These are phyloP conservation scores for Tragelaphus scriptus DNA, from an alignment of 2,113 vertebrate species.

Conservation along the genomic window DNA sequence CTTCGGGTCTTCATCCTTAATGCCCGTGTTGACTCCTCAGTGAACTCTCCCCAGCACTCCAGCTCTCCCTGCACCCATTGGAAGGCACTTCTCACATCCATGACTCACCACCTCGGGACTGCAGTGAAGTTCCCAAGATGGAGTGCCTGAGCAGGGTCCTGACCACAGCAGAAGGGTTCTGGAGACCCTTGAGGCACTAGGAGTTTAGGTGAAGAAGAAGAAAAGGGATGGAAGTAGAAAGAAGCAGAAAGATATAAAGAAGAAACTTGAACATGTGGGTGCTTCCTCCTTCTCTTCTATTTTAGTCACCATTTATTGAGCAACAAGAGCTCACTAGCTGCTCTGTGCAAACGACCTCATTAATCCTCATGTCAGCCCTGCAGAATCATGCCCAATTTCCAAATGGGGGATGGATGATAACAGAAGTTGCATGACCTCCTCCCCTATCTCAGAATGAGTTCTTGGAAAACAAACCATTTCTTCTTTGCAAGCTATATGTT, in stretches of 20 bases:
- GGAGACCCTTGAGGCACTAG: not conserved
- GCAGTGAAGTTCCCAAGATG: rapidly evolving
- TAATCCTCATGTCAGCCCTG: not conserved
- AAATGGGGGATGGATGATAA: not conserved
- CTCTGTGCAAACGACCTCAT: not conserved
- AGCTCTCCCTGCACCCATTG: not conserved
- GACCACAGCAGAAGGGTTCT: not conserved
- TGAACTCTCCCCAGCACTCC: not conserved
- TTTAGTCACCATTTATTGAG: not conserved
- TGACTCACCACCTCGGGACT: rapidly evolving
- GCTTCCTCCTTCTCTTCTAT: not conserved
- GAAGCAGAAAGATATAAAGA: not conserved
- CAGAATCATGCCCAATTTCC: not conserved
- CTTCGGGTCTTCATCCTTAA: not conserved
- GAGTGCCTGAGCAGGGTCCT: not conserved
- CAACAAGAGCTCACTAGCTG: not conserved
- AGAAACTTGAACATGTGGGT: not conserved
- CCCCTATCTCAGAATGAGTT: not conserved
- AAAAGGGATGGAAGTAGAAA: not conserved
- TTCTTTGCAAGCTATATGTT: not conserved
- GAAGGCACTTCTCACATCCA: not conserved
- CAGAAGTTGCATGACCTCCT: not conserved
- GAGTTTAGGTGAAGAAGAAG: not conserved
- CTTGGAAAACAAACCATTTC: not conserved
- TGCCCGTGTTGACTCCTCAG: too few species aligned